Conservation (phyloP, 2,797 vertebrate genomes). For the Molossus alvarezi region DNA sequence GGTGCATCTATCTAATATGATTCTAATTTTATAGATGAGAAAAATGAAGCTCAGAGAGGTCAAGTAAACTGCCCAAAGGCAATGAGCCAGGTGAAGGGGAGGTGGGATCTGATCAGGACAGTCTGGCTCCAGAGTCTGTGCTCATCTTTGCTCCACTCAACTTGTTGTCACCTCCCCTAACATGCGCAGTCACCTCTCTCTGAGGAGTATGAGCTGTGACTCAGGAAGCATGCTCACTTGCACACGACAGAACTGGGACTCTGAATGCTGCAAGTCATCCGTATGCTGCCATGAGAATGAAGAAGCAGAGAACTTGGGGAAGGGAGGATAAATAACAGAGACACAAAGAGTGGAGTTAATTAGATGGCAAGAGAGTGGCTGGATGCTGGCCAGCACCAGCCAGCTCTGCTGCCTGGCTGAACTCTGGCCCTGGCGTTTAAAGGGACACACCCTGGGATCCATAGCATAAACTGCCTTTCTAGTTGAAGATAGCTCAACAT, state of each 20-base stretch:
- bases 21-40: neutral
- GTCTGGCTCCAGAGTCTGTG: neutral
- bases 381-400: neutral
- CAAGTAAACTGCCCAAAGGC: neutral
- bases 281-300: constrained; percentile 1
- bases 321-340: constrained; percentile 22
- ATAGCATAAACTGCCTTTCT: constrained; percentile 29
- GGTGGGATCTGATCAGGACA: neutral
- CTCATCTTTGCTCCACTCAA: neutral
- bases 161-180: neutral
- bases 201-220: neutral
- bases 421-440: neutral
- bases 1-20: neutral
- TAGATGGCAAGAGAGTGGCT: constrained; percentile 10
- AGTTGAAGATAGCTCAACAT: constrained; percentile 40
- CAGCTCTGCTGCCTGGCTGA: neutral
- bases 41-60: neutral
- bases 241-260: neutral
- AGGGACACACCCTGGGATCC: neutral
- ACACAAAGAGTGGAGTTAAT: constrained; percentile 26
- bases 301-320: neutral
- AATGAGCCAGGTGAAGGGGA: neutral
- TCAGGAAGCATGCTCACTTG: neutral
- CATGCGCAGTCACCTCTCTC: neutral
- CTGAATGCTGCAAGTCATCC: neutral